Percentiles rank a stretch among this genome's conserved stretches.
Evolutionary conservation across 2,113 vertebrate species (phyloP).

Genomic region (Zeus faber): DNA sequence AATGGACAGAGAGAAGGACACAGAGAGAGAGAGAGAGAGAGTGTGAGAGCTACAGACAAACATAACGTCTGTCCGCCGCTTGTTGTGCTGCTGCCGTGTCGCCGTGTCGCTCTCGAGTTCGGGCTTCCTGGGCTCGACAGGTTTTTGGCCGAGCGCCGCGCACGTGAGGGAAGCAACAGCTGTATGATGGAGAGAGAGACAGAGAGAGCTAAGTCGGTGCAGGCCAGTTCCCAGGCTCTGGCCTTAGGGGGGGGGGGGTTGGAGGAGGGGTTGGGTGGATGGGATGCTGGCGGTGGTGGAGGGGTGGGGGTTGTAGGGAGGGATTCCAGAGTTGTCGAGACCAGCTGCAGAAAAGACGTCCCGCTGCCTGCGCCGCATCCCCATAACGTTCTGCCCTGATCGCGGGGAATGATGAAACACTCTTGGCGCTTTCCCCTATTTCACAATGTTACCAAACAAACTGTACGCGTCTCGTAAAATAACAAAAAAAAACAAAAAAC

Average conservation of each 20-base stretch:
- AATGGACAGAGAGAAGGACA: slow-evolving; percentile 20
- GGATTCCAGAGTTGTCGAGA: slow-evolving; percentile 7
- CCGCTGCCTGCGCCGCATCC: too few species aligned
- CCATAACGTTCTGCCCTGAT: slow-evolving; percentile 14
- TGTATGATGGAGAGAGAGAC: slow-evolving; percentile 34
- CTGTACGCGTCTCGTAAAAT: too few species aligned
- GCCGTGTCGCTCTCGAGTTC: slow-evolving; percentile 22
- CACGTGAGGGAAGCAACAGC: slow-evolving; percentile 69
- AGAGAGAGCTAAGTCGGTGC: slow-evolving; percentile 29
- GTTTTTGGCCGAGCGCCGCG: slow-evolving; percentile 58
- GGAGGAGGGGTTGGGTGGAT: not conserved
- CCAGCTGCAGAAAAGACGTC: slow-evolving; percentile 39
- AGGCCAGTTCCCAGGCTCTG: slow-evolving; percentile 65
- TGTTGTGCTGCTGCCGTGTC: slow-evolving; percentile 20
- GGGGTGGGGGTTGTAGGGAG: not conserved
- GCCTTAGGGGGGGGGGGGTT: slow-evolving; percentile 49
- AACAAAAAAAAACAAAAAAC: not conserved
- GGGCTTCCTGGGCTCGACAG: slow-evolving; percentile 49
- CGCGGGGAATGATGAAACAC: not conserved
- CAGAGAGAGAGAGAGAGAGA: too few species aligned
- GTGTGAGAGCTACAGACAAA: slow-evolving; percentile 16
- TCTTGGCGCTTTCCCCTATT: too few species aligned
- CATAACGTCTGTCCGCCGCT: not conserved
- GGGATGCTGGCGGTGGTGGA: not conserved
- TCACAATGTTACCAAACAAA: too few species aligned